Percentiles rank a stretch among this genome's conserved stretches.
phyloP scores from a whole-genome alignment of 2,888 invertebrate species.

The Xiphydria camelus region DNA sequence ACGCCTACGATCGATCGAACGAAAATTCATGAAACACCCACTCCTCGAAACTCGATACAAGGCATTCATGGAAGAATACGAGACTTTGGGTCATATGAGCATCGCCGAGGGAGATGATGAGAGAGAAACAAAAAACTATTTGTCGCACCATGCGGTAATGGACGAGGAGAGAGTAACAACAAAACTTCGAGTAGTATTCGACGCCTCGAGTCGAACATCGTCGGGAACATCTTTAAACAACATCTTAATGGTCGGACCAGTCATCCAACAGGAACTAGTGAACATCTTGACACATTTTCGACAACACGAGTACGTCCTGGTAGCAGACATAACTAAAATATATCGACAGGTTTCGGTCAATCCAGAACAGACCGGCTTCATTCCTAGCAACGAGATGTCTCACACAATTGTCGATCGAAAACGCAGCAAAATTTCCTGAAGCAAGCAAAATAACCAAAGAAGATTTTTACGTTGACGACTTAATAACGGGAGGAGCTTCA shows the following conservation, averaged over 20 bases:
- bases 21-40: constrained; percentile 11
- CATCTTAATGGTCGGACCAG: constrained; percentile 12
- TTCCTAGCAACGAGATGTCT: constrained; percentile 14
- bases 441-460: neutral
- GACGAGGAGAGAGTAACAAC: constrained; percentile 30
- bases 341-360: constrained; percentile 10
- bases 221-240: constrained; percentile 18
- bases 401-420: constrained; percentile 11
- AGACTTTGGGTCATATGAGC: constrained; percentile 10
- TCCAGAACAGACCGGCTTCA: constrained; percentile 13
- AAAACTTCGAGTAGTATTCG: constrained; percentile 33
- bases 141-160: constrained; percentile 35
- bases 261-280: constrained; percentile 16
- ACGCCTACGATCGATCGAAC: constrained; percentile 15
- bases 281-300: constrained; percentile 14
- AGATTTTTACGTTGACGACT: constrained; percentile 17
- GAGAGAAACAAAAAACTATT: constrained; percentile 13
- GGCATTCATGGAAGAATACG: constrained; percentile 18
- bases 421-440: constrained; percentile 3
- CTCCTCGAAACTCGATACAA: constrained; percentile 6
- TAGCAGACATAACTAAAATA: constrained; percentile 15
- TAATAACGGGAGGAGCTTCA: constrained; percentile 2
- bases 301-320: constrained; percentile 6
- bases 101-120: neutral
- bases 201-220: constrained; percentile 22